Percentiles rank a stretch among this genome's conserved stretches.
These are phyloP conservation scores for Helleia helle DNA, from an alignment of 2,888 invertebrate species.

Conservation along the genomic window DNA sequence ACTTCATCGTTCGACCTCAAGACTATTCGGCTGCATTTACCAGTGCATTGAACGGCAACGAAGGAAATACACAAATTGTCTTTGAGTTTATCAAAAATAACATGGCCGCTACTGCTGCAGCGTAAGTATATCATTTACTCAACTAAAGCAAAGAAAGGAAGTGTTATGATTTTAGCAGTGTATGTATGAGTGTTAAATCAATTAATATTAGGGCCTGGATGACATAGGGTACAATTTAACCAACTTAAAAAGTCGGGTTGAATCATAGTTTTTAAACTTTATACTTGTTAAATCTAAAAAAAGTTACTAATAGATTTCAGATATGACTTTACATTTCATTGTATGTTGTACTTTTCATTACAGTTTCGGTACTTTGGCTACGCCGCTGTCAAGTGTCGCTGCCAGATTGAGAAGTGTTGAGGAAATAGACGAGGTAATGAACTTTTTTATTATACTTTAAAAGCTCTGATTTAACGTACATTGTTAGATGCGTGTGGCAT, in stretches of 20 bases:
- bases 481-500: too few relatives aligned
- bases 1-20: conserved; percentile 53
- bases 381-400: conserved; percentile 1
- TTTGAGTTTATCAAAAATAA: conserved; percentile 61
- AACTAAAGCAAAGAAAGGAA: background rate
- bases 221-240: too few relatives aligned
- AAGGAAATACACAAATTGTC: conserved; percentile 69
- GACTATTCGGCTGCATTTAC: conserved; percentile 58
- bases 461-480: too few relatives aligned
- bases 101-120: conserved; percentile 26
- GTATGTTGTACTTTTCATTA: too few relatives aligned
- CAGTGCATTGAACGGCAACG: conserved; percentile 68
- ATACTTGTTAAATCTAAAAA: too few relatives aligned
- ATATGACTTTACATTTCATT: too few relatives aligned
- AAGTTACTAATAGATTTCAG: too few relatives aligned
- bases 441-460: background rate
- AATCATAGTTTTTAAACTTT: too few relatives aligned
- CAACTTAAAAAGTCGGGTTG: too few relatives aligned
- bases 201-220: too few relatives aligned
- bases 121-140: conserved; percentile 44
- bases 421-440: conserved; percentile 3
- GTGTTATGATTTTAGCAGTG: too few relatives aligned
- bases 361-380: background rate
- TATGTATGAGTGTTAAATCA: background rate
- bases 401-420: background rate